A percentile compares a stretch with the other conserved stretches of the same genome.
phyloP scores from a whole-genome alignment of 2,797 vertebrate species.

The Chelonia mydas region DNA sequence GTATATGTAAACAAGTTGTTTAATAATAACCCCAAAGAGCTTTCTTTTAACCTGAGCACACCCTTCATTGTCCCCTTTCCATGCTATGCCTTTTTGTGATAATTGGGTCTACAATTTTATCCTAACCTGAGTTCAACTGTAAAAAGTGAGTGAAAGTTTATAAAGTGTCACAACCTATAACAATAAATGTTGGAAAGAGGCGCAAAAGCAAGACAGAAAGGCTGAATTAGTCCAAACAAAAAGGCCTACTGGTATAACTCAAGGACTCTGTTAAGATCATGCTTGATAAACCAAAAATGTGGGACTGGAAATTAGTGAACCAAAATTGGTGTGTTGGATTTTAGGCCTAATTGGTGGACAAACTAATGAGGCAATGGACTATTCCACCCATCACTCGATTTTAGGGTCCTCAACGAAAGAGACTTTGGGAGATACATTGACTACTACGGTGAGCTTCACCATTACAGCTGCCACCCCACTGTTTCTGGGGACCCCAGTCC shows the following conservation, averaged over 20 bases:
- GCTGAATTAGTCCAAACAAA: not conserved
- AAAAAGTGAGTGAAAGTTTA: not conserved
- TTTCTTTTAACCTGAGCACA: not conserved
- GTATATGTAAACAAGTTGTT: not conserved
- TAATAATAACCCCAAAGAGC: not conserved
- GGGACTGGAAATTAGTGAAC: not conserved
- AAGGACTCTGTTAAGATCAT: not conserved
- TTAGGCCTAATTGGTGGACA: not conserved
- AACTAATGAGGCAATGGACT: not conserved
- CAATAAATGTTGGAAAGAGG: not conserved
- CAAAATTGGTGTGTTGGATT: not conserved
- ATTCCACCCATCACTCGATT: not conserved
- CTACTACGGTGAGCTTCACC: too few relatives aligned
- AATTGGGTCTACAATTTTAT: not conserved
- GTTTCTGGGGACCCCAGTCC: too few relatives aligned
- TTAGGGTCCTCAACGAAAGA: not conserved
- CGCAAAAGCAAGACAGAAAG: not conserved
- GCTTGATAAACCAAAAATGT: not conserved
- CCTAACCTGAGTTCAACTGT: not conserved
- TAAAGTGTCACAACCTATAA: not conserved
- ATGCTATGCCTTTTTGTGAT: not conserved
- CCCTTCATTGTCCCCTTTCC: not conserved
- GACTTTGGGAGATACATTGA: too few relatives aligned
- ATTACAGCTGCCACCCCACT: too few relatives aligned
- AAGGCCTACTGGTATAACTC: not conserved